Conservation (phyloP, 2,888 invertebrate genomes). For the Brenthis hecate region DNA sequence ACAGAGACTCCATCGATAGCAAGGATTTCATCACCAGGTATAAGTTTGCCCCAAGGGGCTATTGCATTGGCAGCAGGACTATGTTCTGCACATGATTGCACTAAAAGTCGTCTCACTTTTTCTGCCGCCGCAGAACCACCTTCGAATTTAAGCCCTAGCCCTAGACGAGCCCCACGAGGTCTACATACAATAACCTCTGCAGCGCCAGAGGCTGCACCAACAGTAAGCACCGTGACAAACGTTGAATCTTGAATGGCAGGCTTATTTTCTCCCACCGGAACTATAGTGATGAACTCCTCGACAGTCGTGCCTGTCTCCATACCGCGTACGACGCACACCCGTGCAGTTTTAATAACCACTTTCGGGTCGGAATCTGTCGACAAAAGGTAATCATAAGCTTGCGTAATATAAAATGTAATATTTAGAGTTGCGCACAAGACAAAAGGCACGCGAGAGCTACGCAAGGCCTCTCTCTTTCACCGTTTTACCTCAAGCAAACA, state of each 20-base stretch:
- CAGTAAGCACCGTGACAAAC: constrained; percentile 84
- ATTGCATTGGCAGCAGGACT: constrained; percentile 93
- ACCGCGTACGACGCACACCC: constrained; percentile 66
- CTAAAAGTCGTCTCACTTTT: constrained; percentile 90
- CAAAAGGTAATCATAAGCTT: constrained; percentile 65
- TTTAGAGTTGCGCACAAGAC: constrained; percentile 52
- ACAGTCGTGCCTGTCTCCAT: constrained; percentile 74
- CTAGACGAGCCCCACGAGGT: constrained; percentile 93
- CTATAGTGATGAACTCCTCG: constrained; percentile 83
- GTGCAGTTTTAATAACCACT: constrained; percentile 56
- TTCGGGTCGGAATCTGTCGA: constrained; percentile 66
- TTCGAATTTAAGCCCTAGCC: constrained; percentile 95
- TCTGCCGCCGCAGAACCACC: constrained; percentile 93
- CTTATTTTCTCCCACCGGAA: constrained; percentile 80
- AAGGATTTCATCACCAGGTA: constrained; percentile 94
- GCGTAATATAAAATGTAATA: constrained; percentile 62
- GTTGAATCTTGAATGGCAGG: constrained; percentile 60
- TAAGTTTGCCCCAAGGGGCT: constrained; percentile 91
- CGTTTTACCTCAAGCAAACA: constrained; percentile 54
- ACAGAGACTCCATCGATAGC: constrained; percentile 92
- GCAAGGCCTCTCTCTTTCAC: constrained; percentile 73
- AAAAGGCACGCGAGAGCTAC: constrained; percentile 61
- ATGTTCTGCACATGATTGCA: constrained; percentile 93
- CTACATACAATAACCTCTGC: constrained; percentile 92
- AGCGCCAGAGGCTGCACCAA: constrained; percentile 77